phyloP scores from a whole-genome alignment of 1,140 invertebrate genomes.

The Cydia amplana region DNA sequence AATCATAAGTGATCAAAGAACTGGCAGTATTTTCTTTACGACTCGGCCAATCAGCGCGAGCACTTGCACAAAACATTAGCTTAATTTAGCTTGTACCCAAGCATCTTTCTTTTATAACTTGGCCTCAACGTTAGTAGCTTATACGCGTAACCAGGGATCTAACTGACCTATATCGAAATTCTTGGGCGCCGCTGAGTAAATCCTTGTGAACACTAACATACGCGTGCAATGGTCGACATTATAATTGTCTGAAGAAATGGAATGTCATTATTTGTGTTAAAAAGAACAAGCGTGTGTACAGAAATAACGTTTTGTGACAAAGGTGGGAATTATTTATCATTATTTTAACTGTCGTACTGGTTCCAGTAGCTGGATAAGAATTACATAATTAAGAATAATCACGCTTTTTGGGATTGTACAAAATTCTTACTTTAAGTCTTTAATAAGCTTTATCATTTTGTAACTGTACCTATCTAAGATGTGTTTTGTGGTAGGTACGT shows the following conservation, averaged over 20 bases:
- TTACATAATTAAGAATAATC: conserved; percentile 47
- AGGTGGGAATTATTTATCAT: conserved; percentile 40
- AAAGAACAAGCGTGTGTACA: conserved; percentile 40
- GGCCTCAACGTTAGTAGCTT: neutral
- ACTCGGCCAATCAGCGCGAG: neutral
- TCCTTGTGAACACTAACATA: neutral
- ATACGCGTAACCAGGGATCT: neutral
- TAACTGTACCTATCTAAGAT: neutral
- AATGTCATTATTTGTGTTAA: conserved; percentile 41
- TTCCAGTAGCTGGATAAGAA: conserved; percentile 32
- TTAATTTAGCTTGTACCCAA: neutral
- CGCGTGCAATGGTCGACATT: conserved; percentile 26
- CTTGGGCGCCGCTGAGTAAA: neutral
- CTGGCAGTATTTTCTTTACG: conserved; percentile 6
- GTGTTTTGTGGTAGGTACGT: neutral
- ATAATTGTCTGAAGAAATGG: conserved; percentile 42
- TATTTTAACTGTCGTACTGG: conserved; percentile 36
- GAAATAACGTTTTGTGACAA: conserved; percentile 41
- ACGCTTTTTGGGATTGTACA: conserved; percentile 5
- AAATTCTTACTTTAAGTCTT: neutral
- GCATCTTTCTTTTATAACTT: neutral
- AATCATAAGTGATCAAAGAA: conserved; percentile 8
- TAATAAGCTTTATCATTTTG: conserved; percentile 2
- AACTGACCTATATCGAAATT: neutral
- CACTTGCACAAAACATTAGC: neutral